phyloP scores from a whole-genome alignment of 2,888 invertebrate species.

The Hesperia comma region DNA sequence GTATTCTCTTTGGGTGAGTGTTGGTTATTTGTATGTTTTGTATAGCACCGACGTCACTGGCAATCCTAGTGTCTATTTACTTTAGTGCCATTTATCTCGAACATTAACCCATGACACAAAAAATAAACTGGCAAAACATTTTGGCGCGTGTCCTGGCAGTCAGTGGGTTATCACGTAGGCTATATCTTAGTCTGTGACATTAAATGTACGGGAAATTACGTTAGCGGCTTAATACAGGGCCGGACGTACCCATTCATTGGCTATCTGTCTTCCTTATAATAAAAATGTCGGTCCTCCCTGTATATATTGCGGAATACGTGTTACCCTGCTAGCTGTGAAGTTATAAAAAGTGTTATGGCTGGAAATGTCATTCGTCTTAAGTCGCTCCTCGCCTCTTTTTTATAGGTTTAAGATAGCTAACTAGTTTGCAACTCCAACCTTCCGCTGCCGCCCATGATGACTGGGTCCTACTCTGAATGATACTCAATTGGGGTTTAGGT shows the following conservation, averaged over 20 bases:
- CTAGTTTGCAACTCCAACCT: too few species aligned
- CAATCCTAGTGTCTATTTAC: too few species aligned
- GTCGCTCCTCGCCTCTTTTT: too few species aligned
- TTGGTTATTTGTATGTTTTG: too few species aligned
- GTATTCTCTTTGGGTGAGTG: too few species aligned
- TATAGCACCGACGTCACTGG: too few species aligned
- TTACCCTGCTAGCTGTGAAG: neutral
- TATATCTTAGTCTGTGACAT: slow-evolving; percentile 13
- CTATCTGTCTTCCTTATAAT: slow-evolving; percentile 11
- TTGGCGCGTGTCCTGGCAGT: slow-evolving; percentile 7
- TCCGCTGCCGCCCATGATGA: too few species aligned
- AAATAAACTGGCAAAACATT: slow-evolving; percentile 4
- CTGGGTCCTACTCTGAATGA: too few species aligned
- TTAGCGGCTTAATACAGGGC: slow-evolving; percentile 8
- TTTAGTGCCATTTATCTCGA: neutral
- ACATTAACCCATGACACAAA: neutral
- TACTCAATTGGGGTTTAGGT: too few species aligned
- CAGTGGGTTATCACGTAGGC: slow-evolving; percentile 19
- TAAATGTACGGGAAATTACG: slow-evolving; percentile 20
- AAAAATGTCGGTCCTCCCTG: neutral
- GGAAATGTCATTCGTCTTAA: too few species aligned
- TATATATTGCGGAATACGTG: neutral
- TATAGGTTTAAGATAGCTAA: too few species aligned
- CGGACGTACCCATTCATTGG: neutral
- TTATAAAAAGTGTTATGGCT: neutral